Conservation (phyloP, 35 echinoderm and acorn worm genomes). For the Apostichopus californicus region DNA sequence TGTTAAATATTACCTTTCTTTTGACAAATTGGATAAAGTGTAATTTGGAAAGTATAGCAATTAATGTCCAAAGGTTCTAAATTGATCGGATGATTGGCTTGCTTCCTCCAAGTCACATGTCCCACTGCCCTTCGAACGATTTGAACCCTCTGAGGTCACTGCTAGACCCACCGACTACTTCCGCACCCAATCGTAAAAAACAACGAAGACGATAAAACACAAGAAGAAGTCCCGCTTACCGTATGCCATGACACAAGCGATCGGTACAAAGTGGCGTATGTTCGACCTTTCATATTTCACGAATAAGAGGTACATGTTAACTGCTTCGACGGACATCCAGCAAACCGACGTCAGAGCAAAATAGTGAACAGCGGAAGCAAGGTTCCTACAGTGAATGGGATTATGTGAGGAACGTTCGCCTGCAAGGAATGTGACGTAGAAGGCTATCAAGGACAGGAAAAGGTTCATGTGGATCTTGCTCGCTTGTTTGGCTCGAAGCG, state of each 20-base stretch:
- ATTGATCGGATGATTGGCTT: no score
- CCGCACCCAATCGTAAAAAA: no score
- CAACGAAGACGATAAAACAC: no score
- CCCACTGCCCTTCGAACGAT: no score
- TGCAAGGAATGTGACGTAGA: slow-evolving; percentile 16
- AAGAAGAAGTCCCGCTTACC: not conserved
- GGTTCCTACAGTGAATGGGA: slow-evolving; percentile 12
- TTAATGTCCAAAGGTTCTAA: no score
- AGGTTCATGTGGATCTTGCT: slow-evolving; percentile 6
- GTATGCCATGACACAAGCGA: not conserved
- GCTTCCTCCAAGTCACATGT: no score
- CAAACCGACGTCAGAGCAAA: not conserved
- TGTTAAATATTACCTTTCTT: no score
- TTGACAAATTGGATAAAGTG: no score
- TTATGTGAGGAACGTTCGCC: not conserved
- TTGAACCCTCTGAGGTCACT: no score
- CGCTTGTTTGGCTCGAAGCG: not conserved
- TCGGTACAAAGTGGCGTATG: not conserved
- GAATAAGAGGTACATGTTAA: slow-evolving; percentile 16
- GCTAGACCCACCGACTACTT: no score
- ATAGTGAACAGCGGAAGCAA: not conserved
- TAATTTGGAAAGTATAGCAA: no score
- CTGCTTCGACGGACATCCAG: slow-evolving; percentile 34
- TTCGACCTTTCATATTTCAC: slow-evolving; percentile 4
- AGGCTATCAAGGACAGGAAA: not conserved